Conservation (phyloP, 2,888 invertebrate genomes). For the Papilio demoleus region DNA sequence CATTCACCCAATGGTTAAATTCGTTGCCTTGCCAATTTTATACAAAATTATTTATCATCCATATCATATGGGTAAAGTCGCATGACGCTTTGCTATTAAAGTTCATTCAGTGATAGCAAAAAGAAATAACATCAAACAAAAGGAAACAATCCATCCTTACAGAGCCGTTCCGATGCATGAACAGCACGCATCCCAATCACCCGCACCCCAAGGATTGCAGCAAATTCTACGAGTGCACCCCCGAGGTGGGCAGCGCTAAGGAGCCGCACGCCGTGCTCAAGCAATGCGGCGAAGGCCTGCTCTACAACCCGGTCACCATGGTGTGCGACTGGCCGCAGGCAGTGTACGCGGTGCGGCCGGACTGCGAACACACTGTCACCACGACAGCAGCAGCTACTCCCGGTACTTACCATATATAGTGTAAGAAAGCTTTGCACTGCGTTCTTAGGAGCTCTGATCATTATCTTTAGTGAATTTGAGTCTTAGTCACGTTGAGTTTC, state of each 20-base stretch:
- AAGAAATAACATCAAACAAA: background rate
- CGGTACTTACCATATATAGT: slow-evolving; percentile 6
- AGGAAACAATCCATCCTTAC: slow-evolving; percentile 6
- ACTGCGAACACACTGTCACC: slow-evolving; percentile 71
- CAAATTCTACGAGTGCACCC: slow-evolving; percentile 87
- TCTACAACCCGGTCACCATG: slow-evolving; percentile 86
- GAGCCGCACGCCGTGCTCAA: slow-evolving; percentile 83
- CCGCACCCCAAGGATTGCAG: slow-evolving; percentile 87
- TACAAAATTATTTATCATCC: background rate
- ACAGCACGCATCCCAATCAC: slow-evolving; percentile 78
- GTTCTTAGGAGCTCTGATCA: no score
- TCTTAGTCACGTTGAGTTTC: background rate
- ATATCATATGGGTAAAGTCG: background rate
- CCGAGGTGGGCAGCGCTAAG: slow-evolving; percentile 59
- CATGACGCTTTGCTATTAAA: background rate
- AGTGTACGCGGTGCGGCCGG: slow-evolving; percentile 84
- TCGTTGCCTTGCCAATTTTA: background rate
- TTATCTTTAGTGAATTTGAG: no score
- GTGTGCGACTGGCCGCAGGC: slow-evolving; percentile 86
- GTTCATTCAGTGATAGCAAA: background rate
- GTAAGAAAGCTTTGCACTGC: background rate
- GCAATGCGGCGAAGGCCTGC: slow-evolving; percentile 84
- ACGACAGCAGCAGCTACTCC: slow-evolving; percentile 40
- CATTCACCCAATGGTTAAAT: background rate
- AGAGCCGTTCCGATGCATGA: slow-evolving; percentile 72